Evolutionary conservation across 2,888 invertebrate species (phyloP), one percentile per base, ranked within the genome.

Genomic region (Stenodera caucasica): DNA sequence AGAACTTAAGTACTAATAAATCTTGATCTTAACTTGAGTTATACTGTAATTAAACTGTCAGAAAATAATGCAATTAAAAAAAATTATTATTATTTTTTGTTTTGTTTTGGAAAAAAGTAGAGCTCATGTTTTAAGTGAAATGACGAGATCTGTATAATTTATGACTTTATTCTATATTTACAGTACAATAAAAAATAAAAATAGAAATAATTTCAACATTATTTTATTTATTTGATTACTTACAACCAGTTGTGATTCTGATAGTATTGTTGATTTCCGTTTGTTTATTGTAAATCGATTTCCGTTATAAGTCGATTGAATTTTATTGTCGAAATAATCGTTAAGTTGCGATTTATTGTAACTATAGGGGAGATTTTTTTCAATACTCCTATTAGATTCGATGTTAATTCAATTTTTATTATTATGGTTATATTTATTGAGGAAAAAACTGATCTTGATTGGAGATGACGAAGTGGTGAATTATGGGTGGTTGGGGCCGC

Each of bases 401-500:
- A 15, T 18, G 18, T 18, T 15, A 40, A 40, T 40, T 40, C 9
- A 40, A 40, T 40, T 40, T 15, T 40, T 40, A 15, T 40, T 40
- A 18, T 40, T 40, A 40, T 18, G 7, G 15, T 33, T 33, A 40
- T 18, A 40, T 40, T 40, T 40, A n/a, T 35, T 14, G 5, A n/a
- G n/a, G n/a, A n/a, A n/a, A n/a, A n/a, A n/a, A n/a, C n/a, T n/a
- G n/a, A n/a, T n/a, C n/a, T n/a, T n/a, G 35, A 35, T 35, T 35
- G 35, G 14, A 35, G 14, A 14, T 15, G 37, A 40, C 18, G 18
- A 40, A 18, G 8, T 35, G 33, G 59, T 63, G 60, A 63, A 57
- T 63, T 63, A 63, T 59, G 57, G 59, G 53, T 54, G n/a, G 54
- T 61, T 57, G 60, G 23, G 55, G 55, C 63, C 68, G 63, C 66